phyloP scores from a whole-genome alignment of 2,797 vertebrate genomes.

The Ctenopoma multispine region DNA sequence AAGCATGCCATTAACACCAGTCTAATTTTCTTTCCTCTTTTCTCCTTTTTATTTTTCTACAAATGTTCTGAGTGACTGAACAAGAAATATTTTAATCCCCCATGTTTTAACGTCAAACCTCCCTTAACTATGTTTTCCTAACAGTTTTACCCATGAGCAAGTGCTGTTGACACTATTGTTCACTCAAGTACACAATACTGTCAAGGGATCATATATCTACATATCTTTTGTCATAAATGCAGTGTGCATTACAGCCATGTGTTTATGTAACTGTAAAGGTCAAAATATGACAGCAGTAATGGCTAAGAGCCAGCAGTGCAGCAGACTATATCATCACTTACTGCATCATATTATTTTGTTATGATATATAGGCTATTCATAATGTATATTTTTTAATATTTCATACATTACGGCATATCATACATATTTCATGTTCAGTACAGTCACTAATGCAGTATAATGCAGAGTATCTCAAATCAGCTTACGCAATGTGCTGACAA shows the following conservation, averaged over 20 bases:
- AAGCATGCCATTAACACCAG: neutral
- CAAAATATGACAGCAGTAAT: conserved; percentile 23
- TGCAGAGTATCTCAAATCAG: conserved; percentile 30
- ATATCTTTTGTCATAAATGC: neutral
- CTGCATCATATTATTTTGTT: conserved; percentile 33
- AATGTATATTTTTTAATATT: conserved; percentile 57
- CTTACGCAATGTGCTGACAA: conserved; percentile 36
- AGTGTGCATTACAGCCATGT: conserved; percentile 3
- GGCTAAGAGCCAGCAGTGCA: conserved; percentile 25
- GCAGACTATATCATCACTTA: conserved; percentile 32
- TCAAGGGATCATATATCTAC: neutral
- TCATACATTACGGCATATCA: conserved; percentile 33
- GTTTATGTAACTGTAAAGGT: conserved; percentile 39
- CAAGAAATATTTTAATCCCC: neutral
- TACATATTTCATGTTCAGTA: conserved; percentile 63
- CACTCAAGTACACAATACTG: neutral
- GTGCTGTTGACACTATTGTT: neutral
- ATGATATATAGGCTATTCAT: conserved; percentile 53
- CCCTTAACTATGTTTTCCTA: neutral
- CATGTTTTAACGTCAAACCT: neutral
- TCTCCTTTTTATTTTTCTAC: neutral
- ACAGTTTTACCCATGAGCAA: neutral
- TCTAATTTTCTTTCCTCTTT: neutral
- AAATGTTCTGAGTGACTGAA: neutral
- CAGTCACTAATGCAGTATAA: conserved; percentile 28